Percentiles rank a stretch among this genome's conserved stretches.
Evolutionary conservation across 2,797 vertebrate genomes (phyloP).

Genomic region (Sebastes trivittatus): DNA sequence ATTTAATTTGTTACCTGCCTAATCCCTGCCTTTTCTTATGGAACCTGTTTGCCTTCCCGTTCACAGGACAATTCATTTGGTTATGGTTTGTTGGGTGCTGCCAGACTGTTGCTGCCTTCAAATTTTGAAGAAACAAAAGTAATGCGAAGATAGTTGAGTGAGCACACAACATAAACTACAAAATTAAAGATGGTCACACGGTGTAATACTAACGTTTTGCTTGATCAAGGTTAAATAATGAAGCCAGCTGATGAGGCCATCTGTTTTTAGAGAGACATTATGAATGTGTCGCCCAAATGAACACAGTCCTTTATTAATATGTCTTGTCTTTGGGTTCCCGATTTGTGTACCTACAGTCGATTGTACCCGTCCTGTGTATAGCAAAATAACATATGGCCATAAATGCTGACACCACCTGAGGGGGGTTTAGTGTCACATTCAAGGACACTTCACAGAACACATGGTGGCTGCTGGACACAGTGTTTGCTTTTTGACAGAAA

Average conservation of each 20-base stretch:
- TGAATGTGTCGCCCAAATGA: background rate
- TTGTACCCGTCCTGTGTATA: background rate
- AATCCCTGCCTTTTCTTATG: background rate
- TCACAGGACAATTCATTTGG: background rate
- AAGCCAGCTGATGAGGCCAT: background rate
- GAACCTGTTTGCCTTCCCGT: background rate
- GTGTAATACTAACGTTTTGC: background rate
- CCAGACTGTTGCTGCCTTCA: background rate
- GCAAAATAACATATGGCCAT: conserved; percentile 18
- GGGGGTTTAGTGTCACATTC: conserved; percentile 5
- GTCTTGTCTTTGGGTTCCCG: background rate
- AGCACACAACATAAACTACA: background rate
- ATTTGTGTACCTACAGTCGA: background rate
- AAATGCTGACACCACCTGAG: conserved; percentile 6
- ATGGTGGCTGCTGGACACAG: background rate
- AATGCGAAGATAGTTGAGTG: background rate
- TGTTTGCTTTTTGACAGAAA: background rate
- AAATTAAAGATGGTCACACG: background rate
- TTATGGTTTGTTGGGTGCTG: background rate
- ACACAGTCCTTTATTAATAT: background rate
- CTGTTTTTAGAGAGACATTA: background rate
- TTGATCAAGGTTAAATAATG: background rate
- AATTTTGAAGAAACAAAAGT: background rate
- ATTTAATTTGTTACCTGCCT: background rate
- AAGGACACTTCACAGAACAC: conserved; percentile 12